These are phyloP conservation scores for Protonibea diacanthus DNA, from an alignment of 2,797 vertebrate species.

Conservation along the genomic window DNA sequence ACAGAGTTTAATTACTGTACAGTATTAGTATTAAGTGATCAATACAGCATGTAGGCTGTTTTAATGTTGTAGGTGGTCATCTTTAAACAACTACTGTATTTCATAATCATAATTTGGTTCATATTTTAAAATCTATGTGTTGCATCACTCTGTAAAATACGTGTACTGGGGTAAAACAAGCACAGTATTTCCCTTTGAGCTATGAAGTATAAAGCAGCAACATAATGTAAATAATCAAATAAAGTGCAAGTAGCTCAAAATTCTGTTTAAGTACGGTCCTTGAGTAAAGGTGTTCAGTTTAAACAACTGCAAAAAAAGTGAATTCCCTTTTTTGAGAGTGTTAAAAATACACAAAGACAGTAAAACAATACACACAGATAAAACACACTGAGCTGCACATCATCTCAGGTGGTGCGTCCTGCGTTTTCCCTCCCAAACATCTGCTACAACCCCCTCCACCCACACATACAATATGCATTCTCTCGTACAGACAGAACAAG, in stretches of 20 bases:
- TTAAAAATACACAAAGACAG: neutral
- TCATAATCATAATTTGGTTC: neutral
- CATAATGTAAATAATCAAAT: neutral
- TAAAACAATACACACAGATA: neutral
- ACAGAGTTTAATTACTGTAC: neutral
- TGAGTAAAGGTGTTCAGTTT: neutral
- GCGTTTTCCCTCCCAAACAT: constrained; percentile 36
- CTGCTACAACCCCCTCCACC: constrained; percentile 29
- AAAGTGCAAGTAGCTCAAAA: neutral
- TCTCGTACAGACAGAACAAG: neutral
- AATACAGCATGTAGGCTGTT: neutral
- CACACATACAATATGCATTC: neutral
- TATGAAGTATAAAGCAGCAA: neutral
- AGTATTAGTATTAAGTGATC: neutral
- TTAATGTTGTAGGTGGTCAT: neutral
- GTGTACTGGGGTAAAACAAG: neutral
- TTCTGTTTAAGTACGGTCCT: neutral
- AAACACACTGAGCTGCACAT: neutral
- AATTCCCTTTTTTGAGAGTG: neutral
- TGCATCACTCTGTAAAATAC: too few relatives aligned
- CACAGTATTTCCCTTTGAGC: neutral
- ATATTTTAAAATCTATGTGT: neutral
- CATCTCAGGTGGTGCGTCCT: neutral
- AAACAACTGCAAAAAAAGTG: neutral
- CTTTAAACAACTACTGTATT: neutral